These are phyloP conservation scores for Drosophila limbata DNA, from an alignment of 2,888 invertebrate species.

Conservation along the genomic window DNA sequence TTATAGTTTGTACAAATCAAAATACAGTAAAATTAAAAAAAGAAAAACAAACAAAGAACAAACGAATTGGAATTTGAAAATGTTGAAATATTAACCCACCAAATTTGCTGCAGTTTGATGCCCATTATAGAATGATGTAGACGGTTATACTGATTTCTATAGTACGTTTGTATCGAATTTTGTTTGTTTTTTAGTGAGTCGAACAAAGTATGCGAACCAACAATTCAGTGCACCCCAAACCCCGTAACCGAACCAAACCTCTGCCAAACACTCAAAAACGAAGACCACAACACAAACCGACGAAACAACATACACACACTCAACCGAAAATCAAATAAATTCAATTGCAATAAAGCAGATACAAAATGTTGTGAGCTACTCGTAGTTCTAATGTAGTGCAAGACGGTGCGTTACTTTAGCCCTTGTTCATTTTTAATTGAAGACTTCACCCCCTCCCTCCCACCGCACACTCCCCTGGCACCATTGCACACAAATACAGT, in stretches of 20 bases:
- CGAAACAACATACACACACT: slow-evolving; percentile 24
- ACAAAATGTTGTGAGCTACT: slow-evolving; percentile 41
- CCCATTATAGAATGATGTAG: slow-evolving; percentile 71
- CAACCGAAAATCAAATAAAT: slow-evolving; percentile 24
- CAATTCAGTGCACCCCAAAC: slow-evolving; percentile 56
- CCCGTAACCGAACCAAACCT: slow-evolving; percentile 20
- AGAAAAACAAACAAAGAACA: slow-evolving; percentile 44
- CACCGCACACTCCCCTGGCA: slow-evolving; percentile 35
- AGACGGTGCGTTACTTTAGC: slow-evolving; percentile 55
- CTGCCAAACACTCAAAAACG: slow-evolving; percentile 23
- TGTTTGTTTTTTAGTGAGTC: slow-evolving; percentile 84
- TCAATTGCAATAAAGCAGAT: slow-evolving; percentile 41
- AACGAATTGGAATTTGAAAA: slow-evolving; percentile 36
- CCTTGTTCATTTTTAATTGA: slow-evolving; percentile 57
- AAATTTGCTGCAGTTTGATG: slow-evolving; percentile 74
- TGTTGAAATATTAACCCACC: slow-evolving; percentile 72
- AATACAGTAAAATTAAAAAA: slow-evolving; percentile 21
- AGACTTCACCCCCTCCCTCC: slow-evolving; percentile 4
- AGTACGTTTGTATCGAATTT: slow-evolving; percentile 84
- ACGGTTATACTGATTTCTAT: slow-evolving; percentile 76
- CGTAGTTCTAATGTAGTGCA: slow-evolving; percentile 45
- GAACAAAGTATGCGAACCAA: slow-evolving; percentile 83
- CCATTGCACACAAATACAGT: slow-evolving; percentile 36
- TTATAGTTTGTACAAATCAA: slow-evolving; percentile 13
- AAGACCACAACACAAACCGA: slow-evolving; percentile 23